Percentiles rank a stretch among this genome's conserved stretches.
Evolutionary conservation across 2,113 vertebrate species (phyloP).

Genomic region (Tachysurus vachellii): DNA sequence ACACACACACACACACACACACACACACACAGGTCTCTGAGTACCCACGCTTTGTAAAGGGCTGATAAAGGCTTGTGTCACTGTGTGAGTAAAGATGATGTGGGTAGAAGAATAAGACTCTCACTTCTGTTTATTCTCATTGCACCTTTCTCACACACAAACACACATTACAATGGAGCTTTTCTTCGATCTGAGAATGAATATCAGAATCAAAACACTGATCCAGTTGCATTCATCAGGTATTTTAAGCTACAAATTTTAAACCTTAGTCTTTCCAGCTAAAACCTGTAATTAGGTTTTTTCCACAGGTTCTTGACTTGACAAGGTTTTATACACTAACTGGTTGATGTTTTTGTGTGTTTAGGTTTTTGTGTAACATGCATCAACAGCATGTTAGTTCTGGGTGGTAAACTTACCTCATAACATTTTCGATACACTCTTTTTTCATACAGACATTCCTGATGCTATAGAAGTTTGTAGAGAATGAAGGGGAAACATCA

Average conservation of each 20-base stretch:
- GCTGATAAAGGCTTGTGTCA: neutral
- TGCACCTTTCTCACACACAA: neutral
- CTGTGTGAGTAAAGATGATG: neutral
- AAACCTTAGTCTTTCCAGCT: neutral
- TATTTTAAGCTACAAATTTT: neutral
- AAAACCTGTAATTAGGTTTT: neutral
- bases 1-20: constrained; percentile 5
- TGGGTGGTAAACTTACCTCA: neutral
- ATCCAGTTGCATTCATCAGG: neutral
- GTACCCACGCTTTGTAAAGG: neutral
- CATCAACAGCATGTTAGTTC: neutral
- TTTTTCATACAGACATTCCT: neutral
- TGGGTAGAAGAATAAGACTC: constrained; percentile 7
- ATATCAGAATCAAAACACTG: neutral
- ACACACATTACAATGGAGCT: neutral
- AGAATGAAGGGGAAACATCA: neutral
- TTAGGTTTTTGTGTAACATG: neutral
- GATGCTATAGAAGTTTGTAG: neutral
- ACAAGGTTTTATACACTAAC: neutral
- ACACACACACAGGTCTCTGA: neutral
- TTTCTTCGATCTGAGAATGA: neutral
- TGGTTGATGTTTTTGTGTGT: neutral
- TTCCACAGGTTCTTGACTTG: neutral
- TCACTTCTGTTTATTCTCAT: neutral
- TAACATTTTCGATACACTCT: neutral